Base-by-base conservation (phyloP, 2,888 invertebrate genomes). In the Epinotia nisella region DNA sequence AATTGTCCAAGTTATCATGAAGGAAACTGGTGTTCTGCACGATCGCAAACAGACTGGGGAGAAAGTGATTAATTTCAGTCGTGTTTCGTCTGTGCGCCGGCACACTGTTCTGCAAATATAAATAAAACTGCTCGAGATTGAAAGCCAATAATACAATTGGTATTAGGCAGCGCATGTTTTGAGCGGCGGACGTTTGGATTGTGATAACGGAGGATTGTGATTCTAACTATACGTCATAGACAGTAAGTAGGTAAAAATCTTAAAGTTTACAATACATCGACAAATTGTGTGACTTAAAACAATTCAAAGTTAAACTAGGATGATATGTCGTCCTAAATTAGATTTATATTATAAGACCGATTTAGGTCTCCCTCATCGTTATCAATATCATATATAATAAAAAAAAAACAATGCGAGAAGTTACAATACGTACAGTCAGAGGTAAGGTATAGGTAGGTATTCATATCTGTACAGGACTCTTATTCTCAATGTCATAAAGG, bases 21-120 rank as follows among this genome's bases (percentile, higher is more conserved):
- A 85, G 85, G 82, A 87, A 74, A 81, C 79, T 78, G 4, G 49
- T 49, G 79, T 81, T 78, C 82, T 78, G 79, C 77, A 77, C 78
- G 78, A 80, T 81, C 80, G 78, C 83, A 83, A 82, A 82, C 83
- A 82, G 84, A 85, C 82, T 84, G 83, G 78, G 83, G 85, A 88
- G 87, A 90, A 89, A 90, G 87, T 87, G 84, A 90, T 90, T 86
- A 89, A 89, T 86, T 87, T 90, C 89, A 91, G 90, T 90, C 86
- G 85, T 85, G 85, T 83, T 84, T 85, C 80, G 82, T 78, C 80
- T 85, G 85, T 86, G 87, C 86, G 84, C 80, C 84, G 81, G 87
- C 83, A 81, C 87, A 85, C 86, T 87, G 83, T 84, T 85, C 84
- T 83, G 83, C 78, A 87, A 86, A 82, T 89, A 89, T 89, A 88